These are phyloP conservation scores for Metaphire vulgaris DNA, from an alignment of 1,140 invertebrate species.

Conservation along the genomic window DNA sequence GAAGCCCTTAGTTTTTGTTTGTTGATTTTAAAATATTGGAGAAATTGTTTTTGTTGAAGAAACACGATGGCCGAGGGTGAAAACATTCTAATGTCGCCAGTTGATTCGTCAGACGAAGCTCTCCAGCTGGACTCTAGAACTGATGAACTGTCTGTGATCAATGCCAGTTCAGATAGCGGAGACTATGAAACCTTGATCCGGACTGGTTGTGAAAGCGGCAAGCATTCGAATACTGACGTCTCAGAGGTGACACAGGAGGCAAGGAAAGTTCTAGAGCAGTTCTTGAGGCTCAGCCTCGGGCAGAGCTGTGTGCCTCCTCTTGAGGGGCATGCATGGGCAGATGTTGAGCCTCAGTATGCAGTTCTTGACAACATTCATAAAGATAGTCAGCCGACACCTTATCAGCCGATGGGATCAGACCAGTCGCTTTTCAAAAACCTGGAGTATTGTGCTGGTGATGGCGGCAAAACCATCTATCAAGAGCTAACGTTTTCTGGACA, in stretches of 20 bases:
- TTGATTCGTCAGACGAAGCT: not conserved
- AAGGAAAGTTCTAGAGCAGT: constrained; percentile 23
- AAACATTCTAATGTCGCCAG: not conserved
- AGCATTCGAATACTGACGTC: not conserved
- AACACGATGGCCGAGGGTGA: not conserved
- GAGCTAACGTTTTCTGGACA: not conserved
- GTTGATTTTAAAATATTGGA: too few relatives aligned
- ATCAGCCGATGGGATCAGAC: not conserved
- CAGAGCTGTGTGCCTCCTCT: not conserved
- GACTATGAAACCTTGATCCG: not conserved
- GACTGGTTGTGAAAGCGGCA: not conserved
- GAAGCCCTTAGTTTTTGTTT: too few relatives aligned
- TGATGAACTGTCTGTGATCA: not conserved
- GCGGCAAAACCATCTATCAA: not conserved
- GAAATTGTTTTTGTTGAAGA: too few relatives aligned
- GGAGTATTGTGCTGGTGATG: not conserved
- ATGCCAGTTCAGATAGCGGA: not conserved
- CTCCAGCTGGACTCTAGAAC: not conserved
- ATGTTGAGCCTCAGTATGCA: not conserved
- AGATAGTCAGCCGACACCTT: not conserved
- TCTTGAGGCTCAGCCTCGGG: constrained; percentile 16
- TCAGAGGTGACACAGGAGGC: constrained; percentile 23
- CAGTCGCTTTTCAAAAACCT: not conserved
- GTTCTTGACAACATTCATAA: not conserved
- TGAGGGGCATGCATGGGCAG: not conserved